phyloP scores from a whole-genome alignment of 2,888 invertebrate species.

The Ceriagrion tenellum region DNA sequence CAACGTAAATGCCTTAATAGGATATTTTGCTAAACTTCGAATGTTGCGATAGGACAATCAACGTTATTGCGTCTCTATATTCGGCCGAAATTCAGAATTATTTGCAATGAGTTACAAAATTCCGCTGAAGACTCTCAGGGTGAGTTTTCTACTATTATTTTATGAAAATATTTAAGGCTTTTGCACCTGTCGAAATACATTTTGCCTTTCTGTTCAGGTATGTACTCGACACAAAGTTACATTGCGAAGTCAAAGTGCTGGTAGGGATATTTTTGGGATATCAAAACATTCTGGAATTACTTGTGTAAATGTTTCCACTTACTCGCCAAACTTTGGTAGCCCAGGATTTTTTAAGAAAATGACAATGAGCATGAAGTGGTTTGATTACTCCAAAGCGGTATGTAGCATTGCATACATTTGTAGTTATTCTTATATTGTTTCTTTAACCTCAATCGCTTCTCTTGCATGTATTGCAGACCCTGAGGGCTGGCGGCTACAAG shows the following conservation, averaged over 20 bases:
- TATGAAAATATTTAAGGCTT: too few species aligned
- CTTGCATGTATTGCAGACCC: conserved; percentile 80
- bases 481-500: conserved; percentile 83
- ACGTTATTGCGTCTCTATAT: background rate
- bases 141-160: background rate
- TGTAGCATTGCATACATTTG: conserved; percentile 71
- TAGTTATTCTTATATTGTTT: background rate
- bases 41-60: background rate
- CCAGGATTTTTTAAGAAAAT: conserved; percentile 81
- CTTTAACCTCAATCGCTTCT: background rate
- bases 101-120: conserved; percentile 33
- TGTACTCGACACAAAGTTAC: background rate
- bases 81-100: background rate
- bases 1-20: background rate
- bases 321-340: conserved; percentile 33
- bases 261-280: background rate
- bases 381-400: conserved; percentile 81
- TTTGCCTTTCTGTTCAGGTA: background rate
- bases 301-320: background rate
- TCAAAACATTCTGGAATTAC: conserved; percentile 27
- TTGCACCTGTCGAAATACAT: background rate
- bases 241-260: background rate
- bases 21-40: background rate
- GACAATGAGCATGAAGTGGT: conserved; percentile 82
- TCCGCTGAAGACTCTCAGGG: background rate